These are phyloP conservation scores for Dryoscopus gambensis DNA, from an alignment of 2,113 vertebrate genomes.

Conservation along the genomic window DNA sequence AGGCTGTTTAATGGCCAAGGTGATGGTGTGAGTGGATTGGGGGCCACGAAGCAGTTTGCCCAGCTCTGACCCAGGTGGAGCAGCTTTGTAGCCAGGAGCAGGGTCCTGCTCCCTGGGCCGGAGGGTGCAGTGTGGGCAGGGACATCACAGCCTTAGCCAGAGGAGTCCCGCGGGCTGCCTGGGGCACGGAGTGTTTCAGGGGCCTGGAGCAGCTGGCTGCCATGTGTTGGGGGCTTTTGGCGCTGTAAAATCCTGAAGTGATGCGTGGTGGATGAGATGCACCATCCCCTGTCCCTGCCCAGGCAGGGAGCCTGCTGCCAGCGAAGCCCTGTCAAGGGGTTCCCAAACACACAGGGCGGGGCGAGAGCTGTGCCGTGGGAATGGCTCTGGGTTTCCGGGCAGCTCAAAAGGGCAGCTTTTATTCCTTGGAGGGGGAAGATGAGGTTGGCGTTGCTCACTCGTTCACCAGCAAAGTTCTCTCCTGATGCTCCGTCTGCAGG, in stretches of 20 bases:
- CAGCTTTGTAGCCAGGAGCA: accelerated
- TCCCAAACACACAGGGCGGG: background rate
- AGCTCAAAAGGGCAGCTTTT: background rate
- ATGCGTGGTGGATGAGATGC: accelerated
- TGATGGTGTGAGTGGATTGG: background rate
- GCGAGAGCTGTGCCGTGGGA: accelerated
- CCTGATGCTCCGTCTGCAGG: background rate
- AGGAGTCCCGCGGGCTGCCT: accelerated
- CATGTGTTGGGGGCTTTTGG: accelerated
- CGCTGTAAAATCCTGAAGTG: background rate
- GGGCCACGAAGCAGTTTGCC: accelerated
- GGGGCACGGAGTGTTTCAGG: background rate
- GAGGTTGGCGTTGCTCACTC: accelerated
- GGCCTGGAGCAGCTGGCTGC: background rate
- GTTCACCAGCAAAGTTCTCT: background rate
- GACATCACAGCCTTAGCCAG: accelerated
- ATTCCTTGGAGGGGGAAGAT: background rate
- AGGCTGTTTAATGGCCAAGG: background rate
- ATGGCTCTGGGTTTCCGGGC: background rate
- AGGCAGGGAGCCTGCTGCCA: background rate
- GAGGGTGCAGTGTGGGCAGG: accelerated
- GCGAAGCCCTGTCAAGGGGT: accelerated
- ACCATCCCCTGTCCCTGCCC: accelerated
- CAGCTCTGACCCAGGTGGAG: accelerated
- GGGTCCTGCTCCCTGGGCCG: background rate